Evolutionary conservation across 2,797 vertebrate species (phyloP), one percentile per base, ranked within the genome.

Genomic region (Neomorphus geoffroyi): DNA sequence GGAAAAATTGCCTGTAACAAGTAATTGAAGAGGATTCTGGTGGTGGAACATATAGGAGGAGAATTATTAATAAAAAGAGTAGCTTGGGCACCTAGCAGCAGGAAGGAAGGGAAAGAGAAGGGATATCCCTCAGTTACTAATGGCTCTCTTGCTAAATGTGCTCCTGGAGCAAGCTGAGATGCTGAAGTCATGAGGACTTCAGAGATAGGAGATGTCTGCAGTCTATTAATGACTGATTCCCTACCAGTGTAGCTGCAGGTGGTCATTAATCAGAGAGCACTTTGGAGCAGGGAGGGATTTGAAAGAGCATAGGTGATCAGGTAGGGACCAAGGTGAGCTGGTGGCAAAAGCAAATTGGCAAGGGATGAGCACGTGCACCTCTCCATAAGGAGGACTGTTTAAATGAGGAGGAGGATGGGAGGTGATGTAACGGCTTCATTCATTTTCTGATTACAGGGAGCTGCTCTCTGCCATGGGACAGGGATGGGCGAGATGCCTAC

Each of bases 91-190:
- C 7, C 58, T 14, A 80, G 35, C 24, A 73, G 86, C 48, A 56
- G 57, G 8, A 24, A 33, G 30, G 37, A 75, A 50, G 18, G 37
- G 60, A 22, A 13, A 3, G 19, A 33, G 77, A 54, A n/a, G n/a
- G 2, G 41, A 8, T 60, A 2, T 64, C 43, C 39, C 77, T 43
- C 2, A 0, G 35, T 3, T 45, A 30, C 60, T 19, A 4, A n/a
- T 13, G 82, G 18, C 58, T 87, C 33, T 35, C 45, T 69, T 26
- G 79, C 51, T 48, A n/a, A 37, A 24, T 3, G n/a, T 46, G 62
- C 19, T 67, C 33, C 73, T 17, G 28, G 17, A 35, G 32, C 28
- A 3, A 14, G 46, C 65, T 6, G 30, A 7, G 74, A 24, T 67
- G 66, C 54, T 70, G 45, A 56, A 60, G n/a, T n/a, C 54, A 5